Conservation (phyloP, 92 coral and sea anemone species). For the Micromussa lordhowensis region DNA sequence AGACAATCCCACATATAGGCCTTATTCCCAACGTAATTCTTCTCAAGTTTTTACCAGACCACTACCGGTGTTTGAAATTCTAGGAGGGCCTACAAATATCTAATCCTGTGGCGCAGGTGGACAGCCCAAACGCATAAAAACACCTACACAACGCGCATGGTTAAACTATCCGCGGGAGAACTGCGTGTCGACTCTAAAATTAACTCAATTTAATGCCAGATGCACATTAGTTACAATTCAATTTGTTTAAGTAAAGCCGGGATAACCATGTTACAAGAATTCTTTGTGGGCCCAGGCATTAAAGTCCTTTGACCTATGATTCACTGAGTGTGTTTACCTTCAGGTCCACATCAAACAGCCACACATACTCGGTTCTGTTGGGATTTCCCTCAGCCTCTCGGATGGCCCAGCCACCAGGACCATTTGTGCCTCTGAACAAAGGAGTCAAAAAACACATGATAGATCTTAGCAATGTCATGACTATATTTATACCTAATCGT, state of each 20-base stretch:
- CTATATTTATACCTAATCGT: not conserved
- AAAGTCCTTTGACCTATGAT: not conserved
- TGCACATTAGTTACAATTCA: not conserved
- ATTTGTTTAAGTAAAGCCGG: not conserved
- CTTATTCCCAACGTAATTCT: too few species aligned
- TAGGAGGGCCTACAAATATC: too few species aligned
- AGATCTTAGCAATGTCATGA: not conserved
- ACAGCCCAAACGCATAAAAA: too few species aligned
- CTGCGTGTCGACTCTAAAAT: too few species aligned
- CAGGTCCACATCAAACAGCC: conserved; percentile 87
- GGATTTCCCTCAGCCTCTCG: conserved; percentile 78
- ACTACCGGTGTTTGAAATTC: too few species aligned
- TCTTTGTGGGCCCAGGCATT: not conserved
- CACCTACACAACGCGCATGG: too few species aligned
- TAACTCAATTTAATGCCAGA: not conserved
- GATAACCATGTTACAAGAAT: not conserved
- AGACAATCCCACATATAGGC: too few species aligned
- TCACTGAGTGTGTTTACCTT: conserved; percentile 61
- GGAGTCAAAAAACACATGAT: not conserved
- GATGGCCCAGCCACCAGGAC: conserved; percentile 90
- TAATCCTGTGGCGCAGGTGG: too few species aligned
- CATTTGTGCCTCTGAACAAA: conserved; percentile 78
- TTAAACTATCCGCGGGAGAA: too few species aligned
- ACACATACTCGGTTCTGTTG: conserved; percentile 81
- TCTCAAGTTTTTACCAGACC: too few species aligned